Conservation (phyloP, 2,888 invertebrate genomes). For the Apantesis nais region DNA sequence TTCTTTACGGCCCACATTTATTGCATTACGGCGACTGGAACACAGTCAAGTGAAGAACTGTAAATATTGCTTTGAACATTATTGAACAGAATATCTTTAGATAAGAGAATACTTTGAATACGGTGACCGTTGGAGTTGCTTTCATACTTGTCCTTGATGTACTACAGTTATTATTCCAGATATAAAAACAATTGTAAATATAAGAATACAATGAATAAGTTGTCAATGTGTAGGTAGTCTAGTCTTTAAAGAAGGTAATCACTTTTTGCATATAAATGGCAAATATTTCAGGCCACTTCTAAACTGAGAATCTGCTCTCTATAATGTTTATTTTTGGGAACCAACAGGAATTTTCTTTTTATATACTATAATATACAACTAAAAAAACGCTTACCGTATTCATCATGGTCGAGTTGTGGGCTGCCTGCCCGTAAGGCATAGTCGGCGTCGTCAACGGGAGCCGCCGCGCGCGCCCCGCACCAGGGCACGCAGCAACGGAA, state of each 20-base stretch:
- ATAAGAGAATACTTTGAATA: neutral
- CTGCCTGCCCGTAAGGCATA: constrained; percentile 79
- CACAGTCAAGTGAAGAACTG: neutral
- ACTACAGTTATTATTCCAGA: neutral
- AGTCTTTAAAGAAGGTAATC: neutral
- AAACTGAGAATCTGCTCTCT: neutral
- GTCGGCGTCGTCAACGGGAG: constrained; percentile 87
- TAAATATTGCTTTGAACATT: neutral
- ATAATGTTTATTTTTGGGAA: no score
- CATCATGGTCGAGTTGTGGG: constrained; percentile 70
- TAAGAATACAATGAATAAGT: constrained; percentile 7
- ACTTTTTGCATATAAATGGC: neutral
- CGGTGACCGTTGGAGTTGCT: neutral
- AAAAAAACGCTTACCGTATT: constrained; percentile 67
- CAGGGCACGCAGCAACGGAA: constrained; percentile 94
- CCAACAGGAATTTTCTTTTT: neutral
- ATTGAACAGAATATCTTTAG: neutral
- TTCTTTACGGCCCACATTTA: neutral
- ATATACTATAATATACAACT: neutral
- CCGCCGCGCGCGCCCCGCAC: constrained; percentile 90
- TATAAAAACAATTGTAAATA: neutral
- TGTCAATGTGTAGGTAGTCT: neutral
- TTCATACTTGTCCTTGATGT: neutral
- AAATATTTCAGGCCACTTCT: neutral
- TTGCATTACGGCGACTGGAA: neutral